Base-by-base conservation (phyloP, 1,140 invertebrate genomes). In the Epicauta chinensis region DNA sequence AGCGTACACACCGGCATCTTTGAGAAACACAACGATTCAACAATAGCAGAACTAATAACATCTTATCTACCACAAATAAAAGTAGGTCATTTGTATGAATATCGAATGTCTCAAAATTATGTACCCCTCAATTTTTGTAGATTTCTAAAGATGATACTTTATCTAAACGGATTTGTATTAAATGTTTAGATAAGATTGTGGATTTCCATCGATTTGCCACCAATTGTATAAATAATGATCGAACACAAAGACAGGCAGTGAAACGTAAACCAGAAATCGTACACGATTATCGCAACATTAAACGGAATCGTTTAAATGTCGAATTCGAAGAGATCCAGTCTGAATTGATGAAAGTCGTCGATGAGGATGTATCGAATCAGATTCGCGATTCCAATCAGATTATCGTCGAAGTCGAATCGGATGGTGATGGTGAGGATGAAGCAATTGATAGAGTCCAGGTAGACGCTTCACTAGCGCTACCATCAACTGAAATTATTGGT, bases 101-200 rank as follows among this genome's bases (percentile, higher is more conserved):
- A 12, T 23, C 17, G 17, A 23, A 23, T 23, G 17, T 2, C 17
- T 6, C 4, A 23, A 23, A 1, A 23, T 3, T 0, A 7, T 23
- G 23, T 7, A 23, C 23, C 7, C n/a, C n/a, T n/a, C n/a, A n/a
- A n/a, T n/a, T n/a, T 23, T 60, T 48, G 9, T 44, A 65, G 59
- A 50, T 67, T 13, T 53, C 45, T 7, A 45, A 55, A 39, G 39
- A 45, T 13, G 63, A 67, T 42, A 42, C 51, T 17, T 50, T 65
- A 4, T 60, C 65, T n/a, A 63, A 62, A 49, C 31, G 52, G 6
- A 59, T 67, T 5, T 67, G 65, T 38, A 35, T 16, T 5, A 39
- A 41, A 14, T 67, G 65, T 39, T 50, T 58, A 3, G 36, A 57
- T 29, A 38, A 4, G 6, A 14, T 66, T 29, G 45, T 48, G 29